Evolutionary conservation across 2,888 invertebrate species (phyloP), one percentile per base, ranked within the genome.

Genomic region (Volucella inflata): DNA sequence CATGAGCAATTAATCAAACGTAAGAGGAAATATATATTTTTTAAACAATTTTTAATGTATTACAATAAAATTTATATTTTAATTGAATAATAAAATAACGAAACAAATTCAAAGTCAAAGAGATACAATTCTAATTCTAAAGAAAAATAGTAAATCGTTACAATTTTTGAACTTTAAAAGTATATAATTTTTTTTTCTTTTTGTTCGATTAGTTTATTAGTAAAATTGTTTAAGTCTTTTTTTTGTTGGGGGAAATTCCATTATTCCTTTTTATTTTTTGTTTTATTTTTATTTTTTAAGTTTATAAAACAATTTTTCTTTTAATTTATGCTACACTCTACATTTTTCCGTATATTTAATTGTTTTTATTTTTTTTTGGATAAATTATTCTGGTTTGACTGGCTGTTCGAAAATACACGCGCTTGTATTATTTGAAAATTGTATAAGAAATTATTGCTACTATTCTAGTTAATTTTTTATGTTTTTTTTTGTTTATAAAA

Each of bases 381-480:
- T 70, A 53, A 36, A 30, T 59, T 21, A 30, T 53, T 48, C 67
- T 67, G 10, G 51, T 77, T 77, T 67, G 67, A 82, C 82, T 77
- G 82, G 77, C 77, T 72, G 21, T 2, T 21, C 77, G 65, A 44
- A 74, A 65, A 55, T 53, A 60, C 10, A 70, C 62, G 53, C 53
- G 53, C 53, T 62, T 53, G 8, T 64, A 55, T 76, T 59, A 74
- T 42, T 48, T 80, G 16, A 65, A 84, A 80, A 65, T 55, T 79
- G 74, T 80, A 80, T 84, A 79, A 75, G 75, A 65, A 71, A 70
- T 75, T 80, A 84, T 21, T 38, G 21, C 74, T 84, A 79, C 51
- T 71, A 42, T 51, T 44, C 30, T 68, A 50, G 36, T 51, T 55
- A 14, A 53, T 51, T 44, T 10, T n/a, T 64, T 38, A 14, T 44